A percentile compares a stretch with the other conserved stretches of the same genome.
These are phyloP conservation scores for Natrix natrix DNA, from an alignment of 2,797 vertebrate species.

Conservation along the genomic window DNA sequence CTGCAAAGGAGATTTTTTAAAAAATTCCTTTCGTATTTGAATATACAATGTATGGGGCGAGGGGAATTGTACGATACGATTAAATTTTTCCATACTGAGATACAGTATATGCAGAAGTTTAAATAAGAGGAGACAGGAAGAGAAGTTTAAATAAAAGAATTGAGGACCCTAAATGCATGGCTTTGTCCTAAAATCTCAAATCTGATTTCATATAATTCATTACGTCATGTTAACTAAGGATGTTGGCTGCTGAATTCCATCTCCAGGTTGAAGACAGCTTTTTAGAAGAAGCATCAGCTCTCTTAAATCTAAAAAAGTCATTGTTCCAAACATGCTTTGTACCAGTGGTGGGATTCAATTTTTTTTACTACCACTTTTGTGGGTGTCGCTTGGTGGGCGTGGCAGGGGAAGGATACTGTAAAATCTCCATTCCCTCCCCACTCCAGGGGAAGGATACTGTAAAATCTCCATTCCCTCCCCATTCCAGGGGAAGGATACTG, in stretches of 20 bases:
- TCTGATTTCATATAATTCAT: neutral
- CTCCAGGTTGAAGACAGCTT: neutral
- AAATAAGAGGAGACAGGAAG: constrained; percentile 50
- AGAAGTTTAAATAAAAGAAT: constrained; percentile 57
- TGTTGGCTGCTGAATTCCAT: neutral
- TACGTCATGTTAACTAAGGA: neutral
- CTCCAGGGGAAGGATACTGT: too few species aligned
- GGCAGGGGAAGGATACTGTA: too few species aligned
- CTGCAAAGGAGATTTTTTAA: constrained; percentile 68
- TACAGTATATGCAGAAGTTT: constrained; percentile 59
- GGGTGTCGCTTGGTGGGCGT: too few species aligned
- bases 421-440: too few species aligned
- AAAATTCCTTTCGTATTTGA: constrained; percentile 79
- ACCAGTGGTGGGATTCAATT: neutral
- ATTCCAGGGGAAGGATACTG: too few species aligned
- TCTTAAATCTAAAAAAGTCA: neutral
- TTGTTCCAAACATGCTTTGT: neutral
- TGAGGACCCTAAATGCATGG: constrained; percentile 58
- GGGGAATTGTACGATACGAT: constrained; percentile 69
- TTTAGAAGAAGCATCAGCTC: neutral
- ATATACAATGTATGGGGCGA: constrained; percentile 67
- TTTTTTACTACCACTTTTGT: too few species aligned
- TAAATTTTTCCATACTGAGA: constrained; percentile 75
- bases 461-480: too few species aligned
- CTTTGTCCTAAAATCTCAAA: constrained; percentile 45